These are phyloP conservation scores for Ips typographus DNA, from an alignment of 1,140 invertebrate species.

Conservation along the genomic window DNA sequence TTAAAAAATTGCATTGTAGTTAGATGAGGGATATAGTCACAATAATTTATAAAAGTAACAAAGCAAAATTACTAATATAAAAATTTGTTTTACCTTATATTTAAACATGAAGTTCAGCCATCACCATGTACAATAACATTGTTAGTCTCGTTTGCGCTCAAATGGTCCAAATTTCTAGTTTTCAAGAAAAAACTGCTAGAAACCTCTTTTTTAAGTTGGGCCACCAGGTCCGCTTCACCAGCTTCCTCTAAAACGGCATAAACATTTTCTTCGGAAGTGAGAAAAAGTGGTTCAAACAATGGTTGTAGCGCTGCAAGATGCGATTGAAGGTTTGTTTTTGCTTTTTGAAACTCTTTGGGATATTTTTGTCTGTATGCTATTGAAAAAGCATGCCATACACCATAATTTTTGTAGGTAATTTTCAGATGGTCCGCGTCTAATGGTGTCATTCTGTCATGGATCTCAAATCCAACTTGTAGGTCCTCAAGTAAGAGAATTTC, in stretches of 20 bases:
- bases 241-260: neutral
- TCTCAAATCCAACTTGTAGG: conserved; percentile 12
- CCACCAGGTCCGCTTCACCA: conserved; percentile 7
- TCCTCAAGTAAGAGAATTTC: conserved; percentile 19
- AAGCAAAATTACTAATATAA: no score
- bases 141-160: neutral
- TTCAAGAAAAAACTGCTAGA: neutral
- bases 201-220: neutral
- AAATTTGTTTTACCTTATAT: conserved; percentile 45
- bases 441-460: conserved; percentile 4
- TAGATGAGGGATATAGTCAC: no score
- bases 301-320: no score
- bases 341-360: conserved; percentile 34
- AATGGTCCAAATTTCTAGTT: neutral
- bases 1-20: no score
- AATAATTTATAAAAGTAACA: no score
- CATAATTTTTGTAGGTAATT: conserved; percentile 53
- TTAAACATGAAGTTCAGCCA: conserved; percentile 60
- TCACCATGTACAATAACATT: conserved; percentile 52
- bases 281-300: no score
- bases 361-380: conserved; percentile 52
- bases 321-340: neutral
- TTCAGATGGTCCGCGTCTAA: conserved; percentile 24
- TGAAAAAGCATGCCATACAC: conserved; percentile 56
- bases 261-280: neutral